phyloP scores from a whole-genome alignment of 2,888 invertebrate species.

The Aphrophora alni region DNA sequence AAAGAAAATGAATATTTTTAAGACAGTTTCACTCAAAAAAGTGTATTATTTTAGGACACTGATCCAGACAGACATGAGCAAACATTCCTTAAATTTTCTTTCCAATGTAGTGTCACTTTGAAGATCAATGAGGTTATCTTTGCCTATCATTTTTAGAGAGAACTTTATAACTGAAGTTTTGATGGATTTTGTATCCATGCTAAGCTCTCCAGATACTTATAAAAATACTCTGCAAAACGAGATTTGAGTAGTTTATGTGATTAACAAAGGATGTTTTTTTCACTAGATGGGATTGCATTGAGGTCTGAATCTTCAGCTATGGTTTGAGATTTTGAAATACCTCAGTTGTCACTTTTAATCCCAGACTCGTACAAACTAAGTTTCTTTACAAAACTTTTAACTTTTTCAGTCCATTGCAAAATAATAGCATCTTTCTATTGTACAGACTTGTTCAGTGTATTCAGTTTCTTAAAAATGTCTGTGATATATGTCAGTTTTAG shows the following conservation, averaged over 20 bases:
- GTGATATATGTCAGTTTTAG: too few species aligned
- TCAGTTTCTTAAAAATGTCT: too few species aligned
- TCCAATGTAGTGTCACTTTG: not conserved
- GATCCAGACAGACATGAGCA: not conserved
- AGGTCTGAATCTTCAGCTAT: not conserved
- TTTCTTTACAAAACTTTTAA: too few species aligned
- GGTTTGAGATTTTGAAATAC: too few species aligned
- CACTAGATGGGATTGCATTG: slow-evolving; percentile 11
- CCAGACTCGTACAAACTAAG: too few species aligned
- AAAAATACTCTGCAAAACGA: not conserved
- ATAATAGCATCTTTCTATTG: too few species aligned
- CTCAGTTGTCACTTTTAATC: too few species aligned
- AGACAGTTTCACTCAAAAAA: slow-evolving; percentile 1
- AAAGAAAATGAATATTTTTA: not conserved
- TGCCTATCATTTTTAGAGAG: not conserved
- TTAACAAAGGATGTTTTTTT: not conserved
- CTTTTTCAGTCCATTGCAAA: too few species aligned
- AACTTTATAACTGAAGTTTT: not conserved
- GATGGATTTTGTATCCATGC: not conserved
- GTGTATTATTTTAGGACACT: not conserved
- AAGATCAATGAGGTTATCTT: not conserved
- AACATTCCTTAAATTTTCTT: not conserved
- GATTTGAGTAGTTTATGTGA: not conserved
- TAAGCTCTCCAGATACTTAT: not conserved
- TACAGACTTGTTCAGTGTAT: too few species aligned